phyloP scores from a whole-genome alignment of 2,113 vertebrate species.

The Cheirogaleus medius region DNA sequence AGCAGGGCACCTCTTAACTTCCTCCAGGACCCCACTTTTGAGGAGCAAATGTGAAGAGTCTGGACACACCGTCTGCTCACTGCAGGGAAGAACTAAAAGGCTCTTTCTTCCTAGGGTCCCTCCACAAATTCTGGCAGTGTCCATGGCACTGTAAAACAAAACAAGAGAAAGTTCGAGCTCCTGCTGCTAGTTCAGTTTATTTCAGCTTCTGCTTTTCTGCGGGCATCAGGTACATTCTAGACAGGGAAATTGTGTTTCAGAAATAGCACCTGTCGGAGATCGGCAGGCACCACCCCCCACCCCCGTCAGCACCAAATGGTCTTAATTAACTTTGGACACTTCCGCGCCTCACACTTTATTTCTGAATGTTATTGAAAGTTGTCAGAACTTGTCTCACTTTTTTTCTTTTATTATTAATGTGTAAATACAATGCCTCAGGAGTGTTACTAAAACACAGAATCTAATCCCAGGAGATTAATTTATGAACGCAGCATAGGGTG shows the following conservation, averaged over 20 bases:
- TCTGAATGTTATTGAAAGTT: conserved; percentile 70
- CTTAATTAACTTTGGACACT: conserved; percentile 54
- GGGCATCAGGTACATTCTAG: conserved; percentile 20
- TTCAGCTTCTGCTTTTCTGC: conserved; percentile 45
- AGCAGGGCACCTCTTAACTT: not conserved
- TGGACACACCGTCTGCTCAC: not conserved
- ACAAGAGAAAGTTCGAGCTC: not conserved
- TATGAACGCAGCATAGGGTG: conserved; percentile 57
- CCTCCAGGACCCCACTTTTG: not conserved
- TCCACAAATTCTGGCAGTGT: not conserved
- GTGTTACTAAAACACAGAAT: conserved; percentile 51
- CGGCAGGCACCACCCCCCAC: not conserved
- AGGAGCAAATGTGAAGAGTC: not conserved
- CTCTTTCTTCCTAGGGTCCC: not conserved
- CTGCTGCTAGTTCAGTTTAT: not conserved
- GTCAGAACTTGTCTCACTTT: conserved; percentile 79
- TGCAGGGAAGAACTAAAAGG: not conserved
- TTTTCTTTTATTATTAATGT: conserved; percentile 72
- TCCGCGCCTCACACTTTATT: conserved; percentile 68
- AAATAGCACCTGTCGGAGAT: conserved; percentile 56
- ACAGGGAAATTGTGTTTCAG: conserved; percentile 51
- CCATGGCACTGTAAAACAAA: not conserved
- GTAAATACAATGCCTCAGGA: conserved; percentile 77
- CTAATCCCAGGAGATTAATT: conserved; percentile 77
- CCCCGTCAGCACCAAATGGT: not conserved